phyloP scores from a whole-genome alignment of 2,888 invertebrate genomes.

The Morpho deidamia region DNA sequence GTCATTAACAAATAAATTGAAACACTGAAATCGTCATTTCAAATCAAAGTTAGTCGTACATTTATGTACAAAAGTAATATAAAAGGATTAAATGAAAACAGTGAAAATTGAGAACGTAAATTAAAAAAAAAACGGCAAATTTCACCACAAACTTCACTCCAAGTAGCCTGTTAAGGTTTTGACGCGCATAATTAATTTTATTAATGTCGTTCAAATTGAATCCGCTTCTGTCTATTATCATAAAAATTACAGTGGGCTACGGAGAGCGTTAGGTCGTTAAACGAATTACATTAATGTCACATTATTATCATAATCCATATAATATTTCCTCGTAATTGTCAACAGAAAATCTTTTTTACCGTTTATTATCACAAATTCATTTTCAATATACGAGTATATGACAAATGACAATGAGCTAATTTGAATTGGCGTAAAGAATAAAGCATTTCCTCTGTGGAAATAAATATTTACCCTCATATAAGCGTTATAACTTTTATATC shows the following conservation, averaged over 20 bases:
- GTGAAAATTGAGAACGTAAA: slow-evolving; percentile 23
- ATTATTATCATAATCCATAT: slow-evolving; percentile 14
- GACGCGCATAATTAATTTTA: slow-evolving; percentile 33
- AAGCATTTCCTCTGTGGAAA: no score
- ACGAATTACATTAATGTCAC: slow-evolving; percentile 24
- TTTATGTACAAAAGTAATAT: slow-evolving; percentile 17
- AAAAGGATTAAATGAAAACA: slow-evolving; percentile 19
- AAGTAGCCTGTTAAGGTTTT: slow-evolving; percentile 26
- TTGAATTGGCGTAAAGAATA: no score
- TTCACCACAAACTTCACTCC: slow-evolving; percentile 31
- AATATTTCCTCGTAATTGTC: slow-evolving; percentile 8
- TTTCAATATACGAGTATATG: no score
- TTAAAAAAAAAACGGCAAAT: slow-evolving; percentile 18
- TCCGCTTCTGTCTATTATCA: slow-evolving; percentile 31
- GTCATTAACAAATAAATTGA: background rate
- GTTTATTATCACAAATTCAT: background rate
- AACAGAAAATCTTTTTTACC: background rate
- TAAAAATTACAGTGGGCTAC: slow-evolving; percentile 29
- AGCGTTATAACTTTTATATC: no score
- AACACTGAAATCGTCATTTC: slow-evolving; percentile 8
- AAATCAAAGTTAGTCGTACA: slow-evolving; percentile 17
- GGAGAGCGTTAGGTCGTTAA: slow-evolving; percentile 26
- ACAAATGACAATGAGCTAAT: no score
- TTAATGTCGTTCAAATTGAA: slow-evolving; percentile 34
- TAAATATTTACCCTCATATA: no score